Evolutionary conservation across 2,888 invertebrate species (phyloP), one percentile per base, ranked within the genome.

Genomic region (Zygothrica quintamaculata): DNA sequence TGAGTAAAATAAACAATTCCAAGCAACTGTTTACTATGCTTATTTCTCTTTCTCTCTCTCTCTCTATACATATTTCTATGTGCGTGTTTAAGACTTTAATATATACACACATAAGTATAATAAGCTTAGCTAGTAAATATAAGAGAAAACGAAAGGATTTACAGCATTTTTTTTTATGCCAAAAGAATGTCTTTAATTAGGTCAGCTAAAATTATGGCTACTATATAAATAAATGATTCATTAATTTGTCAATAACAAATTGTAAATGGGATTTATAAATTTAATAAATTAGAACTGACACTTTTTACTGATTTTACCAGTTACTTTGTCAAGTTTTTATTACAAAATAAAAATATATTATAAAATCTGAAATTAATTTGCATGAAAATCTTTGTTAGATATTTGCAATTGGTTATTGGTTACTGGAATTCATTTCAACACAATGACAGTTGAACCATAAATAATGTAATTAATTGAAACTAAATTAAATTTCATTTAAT

Each of bases 1-100:
- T 61, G 80, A 78, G 80, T 71, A 64, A 78, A 75, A 80, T 80
- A 80, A 80, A 80, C 62, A 81, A 70, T 55, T 42, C 16, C 40
- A 37, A 52, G 31, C 43, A 52, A 31, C 50, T 40, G 62, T 39
- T 47, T 48, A 48, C 37, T 44, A 16, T 50, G 22, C 26, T 12
- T 12, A 42, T 42, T 42, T 60, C 53, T 59, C 11, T 12, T 22
- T 13, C 33, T 36, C 5, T 31, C 0, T n/a, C n/a, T n/a, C n/a
- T n/a, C n/a, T n/a, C n/a, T n/a, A n/a, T n/a, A n/a, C n/a, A n/a
- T n/a, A n/a, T n/a, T n/a, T n/a, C n/a, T n/a, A n/a, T n/a, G n/a
- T n/a, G 31, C 33, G n/a, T 42, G 18, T 18, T 44, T 39, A 37
- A 43, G 29, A 42, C 29, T 48, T 11, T 36, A n/a, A n/a, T 16